Percentiles rank a stretch among this genome's conserved stretches.
Evolutionary conservation across 2,113 vertebrate species (phyloP).

Genomic region (Brachypodius melanocephalos): DNA sequence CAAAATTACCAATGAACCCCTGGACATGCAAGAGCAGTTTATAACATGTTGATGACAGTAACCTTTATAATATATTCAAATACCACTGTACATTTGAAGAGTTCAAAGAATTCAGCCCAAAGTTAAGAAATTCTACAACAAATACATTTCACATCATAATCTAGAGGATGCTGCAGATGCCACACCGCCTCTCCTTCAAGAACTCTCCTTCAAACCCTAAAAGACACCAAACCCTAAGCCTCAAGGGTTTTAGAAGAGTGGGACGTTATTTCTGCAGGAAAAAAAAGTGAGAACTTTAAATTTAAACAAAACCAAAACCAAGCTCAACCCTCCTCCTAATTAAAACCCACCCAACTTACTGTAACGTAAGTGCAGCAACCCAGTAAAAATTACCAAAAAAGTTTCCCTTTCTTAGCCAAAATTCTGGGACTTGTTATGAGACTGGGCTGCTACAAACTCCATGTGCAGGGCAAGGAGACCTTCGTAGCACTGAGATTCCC

Average conservation of each 20-base stretch:
- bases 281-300: background rate
- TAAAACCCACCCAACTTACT: background rate
- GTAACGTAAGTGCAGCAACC: background rate
- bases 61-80: background rate
- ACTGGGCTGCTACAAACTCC: background rate
- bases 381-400: background rate
- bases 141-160: background rate
- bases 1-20: background rate
- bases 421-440: background rate
- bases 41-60: background rate
- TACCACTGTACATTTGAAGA: background rate
- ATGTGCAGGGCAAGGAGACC: background rate
- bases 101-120: background rate
- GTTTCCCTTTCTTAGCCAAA: background rate
- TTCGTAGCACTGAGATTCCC: background rate
- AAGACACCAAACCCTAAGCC: background rate
- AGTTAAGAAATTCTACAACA: background rate
- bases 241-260: background rate
- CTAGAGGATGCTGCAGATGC: background rate
- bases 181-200: accelerated
- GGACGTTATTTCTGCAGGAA: background rate
- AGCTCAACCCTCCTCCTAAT: background rate
- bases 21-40: background rate
- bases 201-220: background rate
- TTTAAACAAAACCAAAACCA: background rate